phyloP scores from a whole-genome alignment of 2,888 invertebrate genomes.

The Drosophila barbarae region DNA sequence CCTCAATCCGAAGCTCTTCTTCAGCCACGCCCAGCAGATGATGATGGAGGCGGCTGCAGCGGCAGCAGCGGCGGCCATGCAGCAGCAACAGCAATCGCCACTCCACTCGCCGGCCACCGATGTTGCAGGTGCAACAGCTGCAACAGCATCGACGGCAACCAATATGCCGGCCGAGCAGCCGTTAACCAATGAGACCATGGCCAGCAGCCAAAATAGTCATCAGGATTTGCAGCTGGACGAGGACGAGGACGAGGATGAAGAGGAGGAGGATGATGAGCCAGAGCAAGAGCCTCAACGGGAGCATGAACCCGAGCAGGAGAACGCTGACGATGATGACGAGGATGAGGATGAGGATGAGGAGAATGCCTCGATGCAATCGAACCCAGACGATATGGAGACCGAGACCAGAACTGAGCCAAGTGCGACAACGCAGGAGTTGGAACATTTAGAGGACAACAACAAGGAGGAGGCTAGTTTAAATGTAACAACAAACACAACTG shows the following conservation, averaged over 20 bases:
- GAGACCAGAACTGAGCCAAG: constrained; percentile 36
- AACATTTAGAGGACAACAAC: constrained; percentile 28
- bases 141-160: constrained; percentile 26
- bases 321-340: constrained; percentile 38
- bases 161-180: constrained; percentile 5
- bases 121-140: constrained; percentile 14
- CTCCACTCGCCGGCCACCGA: constrained; percentile 66
- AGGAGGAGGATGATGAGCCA: constrained; percentile 29
- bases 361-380: constrained; percentile 64
- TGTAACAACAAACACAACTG: constrained; percentile 33
- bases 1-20: constrained; percentile 77
- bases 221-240: constrained; percentile 22
- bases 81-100: constrained; percentile 69
- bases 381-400: constrained; percentile 62
- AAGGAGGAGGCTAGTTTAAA: constrained; percentile 60
- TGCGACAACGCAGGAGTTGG: constrained; percentile 17
- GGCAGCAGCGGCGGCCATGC: constrained; percentile 74
- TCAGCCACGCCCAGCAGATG: constrained; percentile 79
- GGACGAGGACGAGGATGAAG: constrained; percentile 31
- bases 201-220: constrained; percentile 30
- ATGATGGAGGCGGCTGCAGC: constrained; percentile 78
- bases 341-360: constrained; percentile 66
- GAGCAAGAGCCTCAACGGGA: constrained; percentile 31
- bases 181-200: constrained; percentile 33
- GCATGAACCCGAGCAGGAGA: constrained; percentile 27